A percentile compares a stretch with the other conserved stretches of the same genome.
These are phyloP conservation scores for Ectemnius lituratus DNA, from an alignment of 2,888 invertebrate species.

Conservation along the genomic window DNA sequence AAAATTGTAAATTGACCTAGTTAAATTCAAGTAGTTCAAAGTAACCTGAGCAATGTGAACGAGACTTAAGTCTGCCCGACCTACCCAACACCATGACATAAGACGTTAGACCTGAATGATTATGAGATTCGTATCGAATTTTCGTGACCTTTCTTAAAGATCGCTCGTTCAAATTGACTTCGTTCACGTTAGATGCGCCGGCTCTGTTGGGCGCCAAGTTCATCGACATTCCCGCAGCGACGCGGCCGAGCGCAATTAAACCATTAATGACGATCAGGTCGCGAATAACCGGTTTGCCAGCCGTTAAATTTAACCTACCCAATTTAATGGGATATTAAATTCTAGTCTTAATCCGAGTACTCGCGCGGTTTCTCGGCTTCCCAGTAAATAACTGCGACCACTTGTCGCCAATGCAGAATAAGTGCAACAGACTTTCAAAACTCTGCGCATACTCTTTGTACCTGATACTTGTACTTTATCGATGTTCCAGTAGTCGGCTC, in stretches of 20 bases:
- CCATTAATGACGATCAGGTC: neutral
- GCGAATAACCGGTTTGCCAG: neutral
- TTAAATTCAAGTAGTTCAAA: no score
- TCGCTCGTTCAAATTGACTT: neutral
- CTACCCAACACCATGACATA: neutral
- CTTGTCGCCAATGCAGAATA: no score
- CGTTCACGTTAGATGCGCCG: neutral
- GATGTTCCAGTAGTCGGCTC: no score
- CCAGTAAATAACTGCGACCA: no score
- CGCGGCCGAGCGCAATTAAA: neutral
- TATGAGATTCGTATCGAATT: slow-evolving; percentile 11
- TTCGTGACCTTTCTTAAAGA: slow-evolving; percentile 5
- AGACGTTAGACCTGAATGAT: neutral
- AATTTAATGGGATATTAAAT: slow-evolving; percentile 6
- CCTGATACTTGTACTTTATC: no score
- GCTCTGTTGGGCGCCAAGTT: neutral
- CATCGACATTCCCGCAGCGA: neutral
- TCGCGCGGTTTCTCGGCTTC: no score
- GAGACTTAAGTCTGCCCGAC: slow-evolving; percentile 1
- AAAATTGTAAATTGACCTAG: no score
- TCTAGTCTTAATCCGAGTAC: neutral
- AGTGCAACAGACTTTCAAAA: no score
- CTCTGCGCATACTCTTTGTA: no score
- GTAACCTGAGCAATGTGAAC: no score
- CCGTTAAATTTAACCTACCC: neutral